A percentile compares a stretch with the other conserved stretches of the same genome.
phyloP scores from a whole-genome alignment of 1,140 invertebrate genomes.

The Drosophila pachea region DNA sequence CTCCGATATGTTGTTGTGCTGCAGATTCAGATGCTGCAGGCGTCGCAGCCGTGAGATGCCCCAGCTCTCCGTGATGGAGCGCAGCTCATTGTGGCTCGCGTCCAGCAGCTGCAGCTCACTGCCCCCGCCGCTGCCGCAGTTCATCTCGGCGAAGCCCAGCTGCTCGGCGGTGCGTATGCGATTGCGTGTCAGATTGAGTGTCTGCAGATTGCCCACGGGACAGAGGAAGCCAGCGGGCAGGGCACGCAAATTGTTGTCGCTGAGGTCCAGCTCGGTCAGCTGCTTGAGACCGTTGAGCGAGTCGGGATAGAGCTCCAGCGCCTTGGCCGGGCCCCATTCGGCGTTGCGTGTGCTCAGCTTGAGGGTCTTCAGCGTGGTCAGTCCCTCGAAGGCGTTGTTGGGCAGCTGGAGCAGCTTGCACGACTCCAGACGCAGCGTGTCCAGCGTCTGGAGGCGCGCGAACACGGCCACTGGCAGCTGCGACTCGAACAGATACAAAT shows the following conservation, averaged over 20 bases:
- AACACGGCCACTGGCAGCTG: constrained; percentile 85
- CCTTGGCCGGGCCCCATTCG: constrained; percentile 87
- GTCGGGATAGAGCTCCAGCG: constrained; percentile 84
- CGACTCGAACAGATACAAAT: constrained; percentile 89
- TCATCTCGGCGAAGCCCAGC: constrained; percentile 84
- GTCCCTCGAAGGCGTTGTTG: constrained; percentile 86
- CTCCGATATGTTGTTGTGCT: constrained; percentile 90
- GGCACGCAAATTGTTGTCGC: constrained; percentile 89
- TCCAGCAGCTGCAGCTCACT: constrained; percentile 86
- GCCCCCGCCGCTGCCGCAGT: constrained; percentile 80
- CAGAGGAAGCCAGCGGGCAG: constrained; percentile 88
- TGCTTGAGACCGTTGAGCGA: constrained; percentile 87
- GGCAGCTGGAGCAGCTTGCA: constrained; percentile 90
- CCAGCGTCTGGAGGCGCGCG: constrained; percentile 85
- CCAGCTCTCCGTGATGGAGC: constrained; percentile 84
- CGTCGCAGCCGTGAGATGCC: constrained; percentile 86
- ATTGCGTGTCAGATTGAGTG: constrained; percentile 91
- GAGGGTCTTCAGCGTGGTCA: constrained; percentile 87
- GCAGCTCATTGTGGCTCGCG: constrained; percentile 88
- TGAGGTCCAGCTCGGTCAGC: constrained; percentile 88
- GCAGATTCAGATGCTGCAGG: constrained; percentile 87
- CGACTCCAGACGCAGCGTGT: constrained; percentile 85
- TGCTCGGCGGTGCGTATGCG: constrained; percentile 86
- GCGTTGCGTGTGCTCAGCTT: constrained; percentile 87
- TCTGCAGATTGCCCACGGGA: constrained; percentile 87